Evolutionary conservation across 1,140 invertebrate species (phyloP).

Genomic region (Neodiprion fabricii): DNA sequence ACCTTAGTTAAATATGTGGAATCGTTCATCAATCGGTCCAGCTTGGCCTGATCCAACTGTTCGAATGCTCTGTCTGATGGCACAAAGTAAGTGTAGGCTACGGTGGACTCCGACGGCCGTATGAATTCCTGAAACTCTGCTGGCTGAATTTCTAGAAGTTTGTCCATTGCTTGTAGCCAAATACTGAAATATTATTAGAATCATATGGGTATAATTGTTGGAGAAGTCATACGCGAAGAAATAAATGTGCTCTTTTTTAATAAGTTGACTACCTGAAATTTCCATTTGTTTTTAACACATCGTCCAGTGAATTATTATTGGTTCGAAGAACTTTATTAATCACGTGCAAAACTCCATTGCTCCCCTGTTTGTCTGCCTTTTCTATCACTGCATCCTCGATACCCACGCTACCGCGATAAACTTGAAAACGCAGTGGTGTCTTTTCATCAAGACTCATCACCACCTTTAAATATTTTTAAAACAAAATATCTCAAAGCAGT

Average conservation of each 20-base stretch:
- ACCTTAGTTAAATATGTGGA: slow-evolving; percentile 47
- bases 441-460: slow-evolving; percentile 56
- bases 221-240: background rate
- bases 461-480: slow-evolving; percentile 34
- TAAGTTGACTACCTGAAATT: slow-evolving; percentile 50
- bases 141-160: slow-evolving; percentile 42
- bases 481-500: background rate
- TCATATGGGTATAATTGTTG: background rate
- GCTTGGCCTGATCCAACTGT: slow-evolving; percentile 32
- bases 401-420: slow-evolving; percentile 31
- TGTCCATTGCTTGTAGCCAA: slow-evolving; percentile 54
- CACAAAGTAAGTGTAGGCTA: slow-evolving; percentile 61
- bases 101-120: slow-evolving; percentile 15
- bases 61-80: slow-evolving; percentile 61
- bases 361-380: slow-evolving; percentile 58
- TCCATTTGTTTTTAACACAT: slow-evolving; percentile 52
- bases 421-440: slow-evolving; percentile 54
- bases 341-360: slow-evolving; percentile 66
- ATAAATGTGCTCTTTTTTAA: background rate
- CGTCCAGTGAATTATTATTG: slow-evolving; percentile 54
- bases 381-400: slow-evolving; percentile 60
- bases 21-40: slow-evolving; percentile 49
- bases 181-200: slow-evolving; percentile 39
- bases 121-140: slow-evolving; percentile 39
- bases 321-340: slow-evolving; percentile 63